Base-by-base conservation (phyloP, 2,113 vertebrate species). In the Mesocricetus auratus region DNA sequence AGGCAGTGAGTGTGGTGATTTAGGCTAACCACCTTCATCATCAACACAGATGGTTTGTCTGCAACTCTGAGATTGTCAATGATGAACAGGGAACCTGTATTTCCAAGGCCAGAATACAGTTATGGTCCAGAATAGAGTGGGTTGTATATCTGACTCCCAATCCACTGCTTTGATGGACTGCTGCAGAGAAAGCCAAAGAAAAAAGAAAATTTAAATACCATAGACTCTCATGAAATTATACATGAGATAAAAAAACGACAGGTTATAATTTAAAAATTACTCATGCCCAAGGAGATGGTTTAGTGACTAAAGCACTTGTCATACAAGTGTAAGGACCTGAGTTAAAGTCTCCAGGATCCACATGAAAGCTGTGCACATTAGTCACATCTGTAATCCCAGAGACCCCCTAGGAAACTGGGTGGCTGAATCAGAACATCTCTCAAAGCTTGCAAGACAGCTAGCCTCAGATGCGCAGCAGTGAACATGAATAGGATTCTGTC, bases 121-220 rank as follows among this genome's bases (percentile, higher is more conserved):
- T 24, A 62, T n/a, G n/a, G n/a, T n/a, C n/a, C n/a, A n/a, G n/a
- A n/a, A n/a, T n/a, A 62, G 24, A 3, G 24, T 29, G 0, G 31
- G 9, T 15, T 31, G 21, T 13, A 17, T 31, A 12, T 2, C 1
- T 11, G 36, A 45, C 36, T 47, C 15, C 6, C 1, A 33, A 31
- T 21, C n/a, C 0, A 36, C 4, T 19, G 3, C 2, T 5, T 29
- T 22, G 1, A 24, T 39, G n/a, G 62, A 86, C 21, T 47, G n/a
- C 7, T n/a, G 31, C 31, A 78, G 24, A 77, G 31, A 88, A 91
- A 53, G 47, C 3, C 3, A 90, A 19, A 16, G 31, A 17, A 68
- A 68, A 81, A 6, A 68, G 17, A 88, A 86, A 39, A 73, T 42
- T 90, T 81, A 81, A 74, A 60, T 68, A 62, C 4, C 56, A 31